These are phyloP conservation scores for Mallateleia sp. DNA, from an alignment of 2,888 invertebrate species.

Conservation along the genomic window DNA sequence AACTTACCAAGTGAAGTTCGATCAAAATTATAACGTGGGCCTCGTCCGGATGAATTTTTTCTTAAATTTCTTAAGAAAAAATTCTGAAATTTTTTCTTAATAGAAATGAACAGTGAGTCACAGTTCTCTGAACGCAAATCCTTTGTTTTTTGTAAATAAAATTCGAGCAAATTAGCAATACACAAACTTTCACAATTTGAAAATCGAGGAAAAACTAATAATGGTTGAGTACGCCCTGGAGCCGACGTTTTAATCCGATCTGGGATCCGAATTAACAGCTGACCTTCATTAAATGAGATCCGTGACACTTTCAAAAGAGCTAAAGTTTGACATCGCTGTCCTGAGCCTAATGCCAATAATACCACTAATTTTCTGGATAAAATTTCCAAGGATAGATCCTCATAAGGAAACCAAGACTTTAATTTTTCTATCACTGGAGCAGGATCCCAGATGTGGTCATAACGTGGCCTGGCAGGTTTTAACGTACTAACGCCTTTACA, in stretches of 20 bases:
- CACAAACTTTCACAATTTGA: constrained; percentile 45
- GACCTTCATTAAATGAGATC: constrained; percentile 31
- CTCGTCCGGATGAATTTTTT: too few species aligned
- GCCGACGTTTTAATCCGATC: constrained; percentile 28
- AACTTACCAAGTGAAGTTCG: too few species aligned
- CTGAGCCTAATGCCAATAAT: constrained; percentile 70
- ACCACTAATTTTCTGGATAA: constrained; percentile 61
- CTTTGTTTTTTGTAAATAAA: constrained; percentile 36
- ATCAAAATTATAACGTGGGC: too few species aligned
- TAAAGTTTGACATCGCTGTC: constrained; percentile 74
- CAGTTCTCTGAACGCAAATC: not conserved
- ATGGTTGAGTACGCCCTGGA: constrained; percentile 43
- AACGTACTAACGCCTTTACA: not conserved
- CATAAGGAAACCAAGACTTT: not conserved
- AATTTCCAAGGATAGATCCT: constrained; percentile 4
- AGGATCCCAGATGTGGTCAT: constrained; percentile 79
- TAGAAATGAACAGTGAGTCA: constrained; percentile 44
- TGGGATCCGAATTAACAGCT: constrained; percentile 50
- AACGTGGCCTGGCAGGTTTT: constrained; percentile 71
- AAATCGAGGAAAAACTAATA: constrained; percentile 40
- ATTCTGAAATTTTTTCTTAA: too few species aligned
- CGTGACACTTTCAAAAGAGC: constrained; percentile 56
- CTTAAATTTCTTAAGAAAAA: too few species aligned
- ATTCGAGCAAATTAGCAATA: not conserved
- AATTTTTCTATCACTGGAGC: constrained; percentile 74